phyloP scores from a whole-genome alignment of 2,888 invertebrate genomes.

The Stenurella melanura region DNA sequence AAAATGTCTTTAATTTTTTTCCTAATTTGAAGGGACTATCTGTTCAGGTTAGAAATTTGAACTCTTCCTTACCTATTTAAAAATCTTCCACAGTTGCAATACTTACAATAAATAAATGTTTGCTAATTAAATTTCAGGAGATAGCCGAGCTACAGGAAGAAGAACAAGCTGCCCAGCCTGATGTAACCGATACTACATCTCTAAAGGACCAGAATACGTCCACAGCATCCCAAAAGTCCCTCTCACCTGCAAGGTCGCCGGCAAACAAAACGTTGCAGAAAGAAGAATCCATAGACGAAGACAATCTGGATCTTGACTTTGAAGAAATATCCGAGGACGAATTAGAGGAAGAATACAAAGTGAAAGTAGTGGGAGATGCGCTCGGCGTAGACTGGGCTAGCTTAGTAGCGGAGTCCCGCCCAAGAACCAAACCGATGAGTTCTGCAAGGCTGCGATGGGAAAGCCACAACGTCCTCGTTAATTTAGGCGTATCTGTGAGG shows the following conservation, averaged over 20 bases:
- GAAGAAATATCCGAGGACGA: constrained; percentile 95
- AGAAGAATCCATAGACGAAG: constrained; percentile 80
- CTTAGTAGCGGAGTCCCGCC: constrained; percentile 86
- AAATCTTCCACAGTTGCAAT: no score
- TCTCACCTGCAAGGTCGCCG: constrained; percentile 62
- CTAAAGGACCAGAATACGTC: constrained; percentile 63
- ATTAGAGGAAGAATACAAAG: constrained; percentile 86
- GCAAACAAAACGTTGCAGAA: constrained; percentile 54
- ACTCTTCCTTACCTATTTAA: no score
- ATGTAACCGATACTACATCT: constrained; percentile 61
- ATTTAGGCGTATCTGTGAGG: constrained; percentile 83
- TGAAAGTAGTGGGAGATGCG: constrained; percentile 89
- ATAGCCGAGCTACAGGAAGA: constrained; percentile 56
- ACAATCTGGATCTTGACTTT: constrained; percentile 86
- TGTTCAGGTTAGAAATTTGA: no score
- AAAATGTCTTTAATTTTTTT: no score
- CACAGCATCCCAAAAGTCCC: constrained; percentile 63
- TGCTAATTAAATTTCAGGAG: constrained; percentile 21
- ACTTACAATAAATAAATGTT: not conserved
- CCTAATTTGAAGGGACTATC: no score
- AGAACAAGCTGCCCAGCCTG: constrained; percentile 58
- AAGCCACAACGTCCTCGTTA: constrained; percentile 85
- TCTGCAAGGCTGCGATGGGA: constrained; percentile 86
- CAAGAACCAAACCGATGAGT: constrained; percentile 74
- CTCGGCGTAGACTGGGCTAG: constrained; percentile 97